A percentile compares a stretch with the other conserved stretches of the same genome.
phyloP scores from a whole-genome alignment of 2,797 vertebrate genomes.

The Clangula hyemalis region DNA sequence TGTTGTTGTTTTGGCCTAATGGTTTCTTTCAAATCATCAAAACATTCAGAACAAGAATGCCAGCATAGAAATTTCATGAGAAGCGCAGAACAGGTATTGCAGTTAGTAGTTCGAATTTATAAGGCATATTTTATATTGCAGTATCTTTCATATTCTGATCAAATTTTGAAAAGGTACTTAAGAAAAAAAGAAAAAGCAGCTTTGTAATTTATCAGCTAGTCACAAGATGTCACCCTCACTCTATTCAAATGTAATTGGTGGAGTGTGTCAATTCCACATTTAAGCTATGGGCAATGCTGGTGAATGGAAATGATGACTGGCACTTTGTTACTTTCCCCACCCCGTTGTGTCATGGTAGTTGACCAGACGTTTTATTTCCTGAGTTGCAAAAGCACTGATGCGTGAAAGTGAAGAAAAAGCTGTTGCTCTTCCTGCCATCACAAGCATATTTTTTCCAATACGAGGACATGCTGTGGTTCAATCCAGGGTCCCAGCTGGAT shows the following conservation, averaged over 20 bases:
- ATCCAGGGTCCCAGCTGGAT: background rate
- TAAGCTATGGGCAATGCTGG: fast-evolving
- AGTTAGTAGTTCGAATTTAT: background rate
- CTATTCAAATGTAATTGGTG: fast-evolving
- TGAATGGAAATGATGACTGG: background rate
- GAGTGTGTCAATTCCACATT: fast-evolving
- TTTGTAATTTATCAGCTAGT: background rate
- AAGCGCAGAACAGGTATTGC: background rate
- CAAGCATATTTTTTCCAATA: fast-evolving
- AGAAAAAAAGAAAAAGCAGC: fast-evolving
- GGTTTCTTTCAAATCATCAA: background rate
- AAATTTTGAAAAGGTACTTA: background rate
- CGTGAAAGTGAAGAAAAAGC: fast-evolving
- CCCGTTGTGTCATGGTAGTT: fast-evolving
- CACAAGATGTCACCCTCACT: conserved; percentile 42
- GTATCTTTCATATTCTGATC: background rate
- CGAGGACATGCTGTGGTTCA: background rate
- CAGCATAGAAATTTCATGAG: fast-evolving
- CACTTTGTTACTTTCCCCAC: fast-evolving
- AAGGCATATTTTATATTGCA: fast-evolving
- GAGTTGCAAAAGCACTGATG: background rate
- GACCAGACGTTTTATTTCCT: background rate
- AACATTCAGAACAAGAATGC: background rate
- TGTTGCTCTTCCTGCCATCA: background rate
- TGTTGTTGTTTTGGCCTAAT: background rate